Base-by-base conservation (phyloP, 1,140 invertebrate genomes). In the Agrypnia vestita region DNA sequence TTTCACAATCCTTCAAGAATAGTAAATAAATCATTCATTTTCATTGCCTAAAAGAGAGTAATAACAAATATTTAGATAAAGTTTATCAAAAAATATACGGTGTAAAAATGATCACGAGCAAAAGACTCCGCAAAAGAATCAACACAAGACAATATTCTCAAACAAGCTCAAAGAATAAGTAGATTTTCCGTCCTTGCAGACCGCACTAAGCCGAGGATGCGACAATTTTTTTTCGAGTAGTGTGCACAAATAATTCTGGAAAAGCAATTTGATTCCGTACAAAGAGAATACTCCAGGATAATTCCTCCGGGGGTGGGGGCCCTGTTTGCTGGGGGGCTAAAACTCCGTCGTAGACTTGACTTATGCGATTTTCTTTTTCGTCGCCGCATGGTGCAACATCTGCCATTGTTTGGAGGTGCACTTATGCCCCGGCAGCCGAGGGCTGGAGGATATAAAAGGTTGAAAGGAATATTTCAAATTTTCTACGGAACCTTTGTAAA, bases 261-360 rank as follows among this genome's bases (percentile, higher is more conserved):
- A 79, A 80, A 80, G 78, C 78, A 74, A 74, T 80, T 74, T 74
- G 44, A 80, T 75, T 80, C 59, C 46, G 8, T 64, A 80, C 78
- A 80, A 80, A 80, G 78, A 75, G 78, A 80, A 80, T 75, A 59
- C 56, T 46, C 9, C 46, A 67, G 25, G 78, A 80, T 74, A 80
- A 80, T 80, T 80, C 78, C 46, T 17, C 8, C 12, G 7, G 35
- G 35, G 21, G 47, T 35, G 10, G 21, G 10, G 53, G 6, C 47
- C 13, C 21, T 82, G 79, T 82, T 82, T 82, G 69, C 61, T 25
- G 10, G 47, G 64, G 43, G 56, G 64, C 72, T 76, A 21, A 80
- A 43, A 15, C 55, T 55, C 46, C 25, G 61, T n/a, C 21, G 73
- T 62, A 77, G 81, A 82, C 81, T 80, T 82, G 80, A 81, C 80